phyloP scores from a whole-genome alignment of 2,888 invertebrate genomes.

The Macaria notata region DNA sequence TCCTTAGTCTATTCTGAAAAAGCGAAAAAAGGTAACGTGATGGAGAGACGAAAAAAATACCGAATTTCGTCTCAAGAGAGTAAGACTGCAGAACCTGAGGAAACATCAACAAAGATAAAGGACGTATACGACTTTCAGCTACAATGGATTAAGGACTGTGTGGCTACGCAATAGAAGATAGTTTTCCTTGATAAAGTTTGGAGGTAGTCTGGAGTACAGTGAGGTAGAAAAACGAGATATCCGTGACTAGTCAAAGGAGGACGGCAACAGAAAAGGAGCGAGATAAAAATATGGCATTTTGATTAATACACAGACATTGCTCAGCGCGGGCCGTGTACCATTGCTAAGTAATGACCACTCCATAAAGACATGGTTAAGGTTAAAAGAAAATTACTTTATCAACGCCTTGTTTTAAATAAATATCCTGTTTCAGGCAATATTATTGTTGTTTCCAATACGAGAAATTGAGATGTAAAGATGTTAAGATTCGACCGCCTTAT shows the following conservation, averaged over 20 bases:
- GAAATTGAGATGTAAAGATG: slow-evolving; percentile 80
- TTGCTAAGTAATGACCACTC: slow-evolving; percentile 82
- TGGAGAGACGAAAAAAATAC: slow-evolving; percentile 77
- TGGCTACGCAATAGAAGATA: slow-evolving; percentile 30
- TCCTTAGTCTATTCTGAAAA: slow-evolving; percentile 74
- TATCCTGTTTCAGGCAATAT: slow-evolving; percentile 83
- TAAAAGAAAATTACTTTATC: slow-evolving; percentile 83
- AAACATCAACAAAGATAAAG: slow-evolving; percentile 39
- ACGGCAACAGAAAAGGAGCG: slow-evolving; percentile 60
- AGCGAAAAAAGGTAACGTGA: slow-evolving; percentile 75
- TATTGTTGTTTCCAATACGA: slow-evolving; percentile 80
- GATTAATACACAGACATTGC: slow-evolving; percentile 81
- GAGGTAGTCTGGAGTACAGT: slow-evolving; percentile 48
- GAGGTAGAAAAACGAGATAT: slow-evolving; percentile 68
- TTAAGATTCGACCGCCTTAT: slow-evolving; percentile 76
- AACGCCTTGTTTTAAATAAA: slow-evolving; percentile 83
- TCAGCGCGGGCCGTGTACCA: slow-evolving; percentile 81
- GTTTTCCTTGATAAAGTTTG: slow-evolving; percentile 35
- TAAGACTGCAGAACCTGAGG: slow-evolving; percentile 77
- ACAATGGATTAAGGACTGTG: slow-evolving; percentile 33
- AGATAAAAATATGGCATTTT: slow-evolving; percentile 79
- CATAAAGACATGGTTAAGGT: slow-evolving; percentile 83
- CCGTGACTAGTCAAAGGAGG: slow-evolving; percentile 71
- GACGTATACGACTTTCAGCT: slow-evolving; percentile 35
- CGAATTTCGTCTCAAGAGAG: slow-evolving; percentile 80